phyloP scores from a whole-genome alignment of 1,140 invertebrate genomes.

The Mycetomoellerius zeteki region DNA sequence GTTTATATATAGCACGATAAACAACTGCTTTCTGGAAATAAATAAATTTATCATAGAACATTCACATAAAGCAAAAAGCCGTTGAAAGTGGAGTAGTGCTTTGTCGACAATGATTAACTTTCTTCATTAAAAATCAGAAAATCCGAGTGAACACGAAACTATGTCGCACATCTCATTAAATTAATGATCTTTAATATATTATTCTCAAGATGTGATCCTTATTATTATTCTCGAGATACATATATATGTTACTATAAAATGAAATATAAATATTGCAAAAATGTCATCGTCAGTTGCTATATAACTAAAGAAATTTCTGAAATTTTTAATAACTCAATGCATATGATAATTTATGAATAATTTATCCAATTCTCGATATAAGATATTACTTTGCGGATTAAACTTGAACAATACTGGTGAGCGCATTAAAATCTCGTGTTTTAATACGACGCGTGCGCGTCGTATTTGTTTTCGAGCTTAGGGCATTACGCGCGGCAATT shows the following conservation, averaged over 20 bases:
- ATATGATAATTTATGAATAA: background rate
- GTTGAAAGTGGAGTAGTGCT: background rate
- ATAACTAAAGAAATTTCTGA: constrained; percentile 4
- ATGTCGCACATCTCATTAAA: background rate
- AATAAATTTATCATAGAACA: constrained; percentile 29
- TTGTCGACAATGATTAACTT: background rate
- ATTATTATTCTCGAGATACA: too few relatives aligned
- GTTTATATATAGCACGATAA: background rate
- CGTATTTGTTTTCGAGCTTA: constrained; percentile 18
- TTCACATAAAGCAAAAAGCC: background rate
- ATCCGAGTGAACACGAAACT: background rate
- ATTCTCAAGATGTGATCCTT: background rate
- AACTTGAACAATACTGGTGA: background rate
- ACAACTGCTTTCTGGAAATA: background rate
- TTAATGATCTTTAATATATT: background rate
- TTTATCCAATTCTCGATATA: background rate
- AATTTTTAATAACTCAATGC: constrained; percentile 1
- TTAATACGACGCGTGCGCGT: background rate
- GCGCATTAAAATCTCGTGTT: constrained; percentile 22
- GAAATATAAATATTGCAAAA: constrained; percentile 8
- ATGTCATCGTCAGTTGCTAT: background rate
- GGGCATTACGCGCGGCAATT: background rate
- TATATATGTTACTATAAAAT: background rate
- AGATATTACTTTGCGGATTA: background rate
- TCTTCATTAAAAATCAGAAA: constrained; percentile 5